Evolutionary conservation across 2,797 vertebrate genomes (phyloP).

Genomic region (Myotis planiceps): DNA sequence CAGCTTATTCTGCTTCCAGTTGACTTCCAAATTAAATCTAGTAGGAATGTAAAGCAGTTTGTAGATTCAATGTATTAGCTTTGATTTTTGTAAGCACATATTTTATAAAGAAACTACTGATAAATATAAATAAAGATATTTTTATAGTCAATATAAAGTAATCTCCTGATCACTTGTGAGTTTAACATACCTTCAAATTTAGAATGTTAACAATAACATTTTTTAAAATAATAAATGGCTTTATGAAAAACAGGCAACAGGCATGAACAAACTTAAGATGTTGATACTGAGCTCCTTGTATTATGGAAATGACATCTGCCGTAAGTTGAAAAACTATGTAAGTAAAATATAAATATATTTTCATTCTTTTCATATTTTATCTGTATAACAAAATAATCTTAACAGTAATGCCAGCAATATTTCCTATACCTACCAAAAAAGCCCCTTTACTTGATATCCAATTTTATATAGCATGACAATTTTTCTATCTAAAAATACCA

Average conservation of each 20-base stretch:
- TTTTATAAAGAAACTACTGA: not conserved
- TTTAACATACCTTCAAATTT: conserved; percentile 13
- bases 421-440: not conserved
- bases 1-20: not conserved
- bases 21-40: conserved; percentile 53
- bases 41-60: not conserved
- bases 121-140: not conserved
- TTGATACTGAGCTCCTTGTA: not conserved
- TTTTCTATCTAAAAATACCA: conserved; percentile 30
- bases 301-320: conserved; percentile 4
- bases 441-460: conserved; percentile 7
- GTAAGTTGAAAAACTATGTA: conserved; percentile 34
- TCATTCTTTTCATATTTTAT: conserved; percentile 67
- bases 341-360: conserved; percentile 48
- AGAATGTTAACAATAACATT: not conserved
- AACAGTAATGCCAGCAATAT: not conserved
- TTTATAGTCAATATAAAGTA: not conserved
- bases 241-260: not conserved
- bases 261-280: not conserved
- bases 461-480: conserved; percentile 10
- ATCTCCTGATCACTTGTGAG: not conserved
- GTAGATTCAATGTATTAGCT: not conserved
- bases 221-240: conserved; percentile 1
- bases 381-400: conserved; percentile 39
- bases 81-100: conserved; percentile 17